These are phyloP conservation scores for Drosophila subsilvestris DNA, from an alignment of 2,888 invertebrate genomes.

Conservation along the genomic window DNA sequence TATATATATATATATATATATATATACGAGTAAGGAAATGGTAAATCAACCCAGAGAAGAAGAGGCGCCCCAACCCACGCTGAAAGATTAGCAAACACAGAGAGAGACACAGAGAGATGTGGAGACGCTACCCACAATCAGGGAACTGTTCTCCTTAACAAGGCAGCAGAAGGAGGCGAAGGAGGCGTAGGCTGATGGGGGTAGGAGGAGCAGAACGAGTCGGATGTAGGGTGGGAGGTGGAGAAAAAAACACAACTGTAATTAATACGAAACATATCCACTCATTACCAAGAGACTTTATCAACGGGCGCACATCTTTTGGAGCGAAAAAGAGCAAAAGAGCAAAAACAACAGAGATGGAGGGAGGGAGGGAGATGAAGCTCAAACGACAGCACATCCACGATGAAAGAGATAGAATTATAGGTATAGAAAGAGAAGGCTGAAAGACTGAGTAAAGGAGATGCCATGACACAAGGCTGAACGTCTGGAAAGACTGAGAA, in stretches of 20 bases:
- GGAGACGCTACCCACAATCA: conserved; percentile 29
- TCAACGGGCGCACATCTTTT: conserved; percentile 54
- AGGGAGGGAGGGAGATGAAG: not conserved
- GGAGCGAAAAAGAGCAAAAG: conserved; percentile 33
- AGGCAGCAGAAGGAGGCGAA: conserved; percentile 24
- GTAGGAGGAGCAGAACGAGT: not conserved
- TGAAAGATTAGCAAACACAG: conserved; percentile 33
- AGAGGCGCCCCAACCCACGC: conserved; percentile 20
- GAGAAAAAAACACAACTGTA: conserved; percentile 54
- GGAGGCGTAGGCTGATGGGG: not conserved
- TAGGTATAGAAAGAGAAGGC: not conserved
- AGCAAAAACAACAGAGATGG: conserved; percentile 35
- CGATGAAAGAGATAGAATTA: conserved; percentile 1
- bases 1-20: not conserved
- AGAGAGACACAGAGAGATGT: not conserved
- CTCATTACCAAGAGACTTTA: conserved; percentile 65
- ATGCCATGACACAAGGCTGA: not conserved
- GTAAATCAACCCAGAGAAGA: conserved; percentile 48
- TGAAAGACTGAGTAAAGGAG: not conserved
- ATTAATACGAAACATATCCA: conserved; percentile 70
- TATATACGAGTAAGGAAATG: conserved; percentile 36
- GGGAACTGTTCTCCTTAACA: conserved; percentile 51
- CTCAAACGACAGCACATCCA: conserved; percentile 36
- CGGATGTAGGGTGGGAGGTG: not conserved
- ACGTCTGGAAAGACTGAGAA: not conserved